Base-by-base conservation (phyloP, 2,888 invertebrate species). In the Julus scanicus region DNA sequence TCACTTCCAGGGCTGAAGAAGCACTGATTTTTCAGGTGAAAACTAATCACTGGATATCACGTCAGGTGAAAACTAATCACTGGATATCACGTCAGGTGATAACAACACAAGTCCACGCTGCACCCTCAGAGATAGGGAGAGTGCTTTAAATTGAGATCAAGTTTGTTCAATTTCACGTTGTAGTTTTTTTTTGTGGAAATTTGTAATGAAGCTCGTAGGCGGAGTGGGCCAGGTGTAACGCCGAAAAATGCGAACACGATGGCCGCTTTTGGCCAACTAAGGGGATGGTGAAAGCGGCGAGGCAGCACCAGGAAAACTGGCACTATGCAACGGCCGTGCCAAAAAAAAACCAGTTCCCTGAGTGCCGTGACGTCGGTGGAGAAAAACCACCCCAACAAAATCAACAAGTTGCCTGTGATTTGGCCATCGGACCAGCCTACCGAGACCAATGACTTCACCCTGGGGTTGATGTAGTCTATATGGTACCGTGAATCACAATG, bases 181-280 rank as follows among this genome's bases (percentile, higher is more conserved):
- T 29, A 29, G 29, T 29, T 29, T 29, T 29, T 44, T 44, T 44
- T 0, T 44, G 5, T 44, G 8, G 44, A 5, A 44, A 44, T 44
- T 44, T 44, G 44, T 44, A 44, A 44, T 44, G 44, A 44, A 44
- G 44, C 8, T 44, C 44, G 80, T 80, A 15, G 80, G 80, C 80
- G 80, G 80, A 80, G 80, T 80, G 80, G 80, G 80, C 29, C 80
- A 80, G 63, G 6, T 20, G n/a, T n/a, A n/a, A n/a, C 63, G 63
- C n/a, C 71, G 29, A 71, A 29, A 29, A 37, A 20, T 20, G 20
- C 20, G 80, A 80, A 80, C 11, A 80, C 11, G n/a, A 80, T 80
- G 80, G 80, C 80, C 80, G 37, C 29, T 15, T 80, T 37, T 80
- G 80, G 80, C 80, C 80, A 80, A 80, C 80, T 80, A 29, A 8